phyloP scores from a whole-genome alignment of 2,113 vertebrate genomes.

The Okapia johnstoni region DNA sequence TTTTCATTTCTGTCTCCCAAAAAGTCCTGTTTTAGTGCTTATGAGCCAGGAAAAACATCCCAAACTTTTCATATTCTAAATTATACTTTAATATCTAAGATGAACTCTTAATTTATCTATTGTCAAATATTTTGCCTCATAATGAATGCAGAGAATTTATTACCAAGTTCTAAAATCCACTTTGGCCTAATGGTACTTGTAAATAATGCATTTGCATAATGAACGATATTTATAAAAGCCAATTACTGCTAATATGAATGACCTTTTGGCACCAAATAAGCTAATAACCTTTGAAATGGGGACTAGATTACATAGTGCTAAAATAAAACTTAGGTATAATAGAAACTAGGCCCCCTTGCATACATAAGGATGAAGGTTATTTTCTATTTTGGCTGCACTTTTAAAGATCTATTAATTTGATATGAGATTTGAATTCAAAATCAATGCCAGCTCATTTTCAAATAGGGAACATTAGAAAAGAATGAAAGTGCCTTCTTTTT shows the following conservation, averaged over 20 bases:
- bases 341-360: neutral
- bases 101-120: conserved; percentile 34
- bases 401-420: conserved; percentile 40
- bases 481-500: neutral
- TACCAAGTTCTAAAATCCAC: conserved; percentile 45
- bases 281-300: conserved; percentile 63
- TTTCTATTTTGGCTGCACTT: conserved; percentile 42
- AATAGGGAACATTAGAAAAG: neutral
- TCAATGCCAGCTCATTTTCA: conserved; percentile 22
- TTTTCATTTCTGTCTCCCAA: neutral
- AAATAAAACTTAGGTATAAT: conserved; percentile 32
- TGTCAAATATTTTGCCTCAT: conserved; percentile 59
- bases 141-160: conserved; percentile 47
- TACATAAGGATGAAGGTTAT: conserved; percentile 18
- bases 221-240: conserved; percentile 65
- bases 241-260: conserved; percentile 60
- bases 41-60: neutral
- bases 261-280: conserved; percentile 65
- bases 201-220: conserved; percentile 71
- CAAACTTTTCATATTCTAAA: neutral
- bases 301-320: neutral
- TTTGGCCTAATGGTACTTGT: conserved; percentile 64
- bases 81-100: neutral
- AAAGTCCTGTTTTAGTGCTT: neutral
- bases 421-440: conserved; percentile 38